Evolutionary conservation across 2,888 invertebrate species (phyloP), one percentile per base, ranked within the genome.

Genomic region (Dexiosoma caninum): DNA sequence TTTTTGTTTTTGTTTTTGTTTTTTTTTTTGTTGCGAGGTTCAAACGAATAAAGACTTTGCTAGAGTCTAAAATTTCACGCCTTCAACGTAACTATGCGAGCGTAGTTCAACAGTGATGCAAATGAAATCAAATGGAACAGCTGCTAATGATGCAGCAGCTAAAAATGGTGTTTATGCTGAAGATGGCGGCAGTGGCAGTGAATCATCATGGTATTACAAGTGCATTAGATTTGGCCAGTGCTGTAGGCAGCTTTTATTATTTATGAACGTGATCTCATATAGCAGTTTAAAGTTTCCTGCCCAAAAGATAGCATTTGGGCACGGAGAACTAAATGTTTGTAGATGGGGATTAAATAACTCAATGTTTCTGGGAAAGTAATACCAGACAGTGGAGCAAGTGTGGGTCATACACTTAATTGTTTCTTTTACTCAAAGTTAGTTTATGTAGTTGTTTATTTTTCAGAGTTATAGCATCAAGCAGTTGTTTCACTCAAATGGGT

Each of bases 251-350:
- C 46, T 70, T 64, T 72, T 69, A 66, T 78, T 74, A 78, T 78
- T 81, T 81, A 74, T 81, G 77, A 67, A 72, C 77, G 67, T 72
- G 76, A 59, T 76, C 37, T 67, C 32, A 42, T 67, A 77, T 69
- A 40, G 57, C 35, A 46, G 66, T 71, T 70, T 40, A 62, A 77
- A 70, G 49, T 44, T 53, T 75, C 23, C 72, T 55, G 64, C 35
- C 42, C 4, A 55, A 42, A 35, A 23, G 40, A 49, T 32, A 1
- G 16, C 3, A 42, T 37, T 10, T 37, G n/a, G 5, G 27, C 6
- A 6, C 37, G 1, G n/a, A 37, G 12, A 7, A 6, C n/a, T 27
- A 21, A 9, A 23, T 30, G 44, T 46, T 7, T 12, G 1, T 21
- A 46, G 10, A 23, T 44, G 42, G 14, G 14, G 14, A 12, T 16